Conservation (phyloP, 2,888 invertebrate genomes). For the Xanthia icteritia region DNA sequence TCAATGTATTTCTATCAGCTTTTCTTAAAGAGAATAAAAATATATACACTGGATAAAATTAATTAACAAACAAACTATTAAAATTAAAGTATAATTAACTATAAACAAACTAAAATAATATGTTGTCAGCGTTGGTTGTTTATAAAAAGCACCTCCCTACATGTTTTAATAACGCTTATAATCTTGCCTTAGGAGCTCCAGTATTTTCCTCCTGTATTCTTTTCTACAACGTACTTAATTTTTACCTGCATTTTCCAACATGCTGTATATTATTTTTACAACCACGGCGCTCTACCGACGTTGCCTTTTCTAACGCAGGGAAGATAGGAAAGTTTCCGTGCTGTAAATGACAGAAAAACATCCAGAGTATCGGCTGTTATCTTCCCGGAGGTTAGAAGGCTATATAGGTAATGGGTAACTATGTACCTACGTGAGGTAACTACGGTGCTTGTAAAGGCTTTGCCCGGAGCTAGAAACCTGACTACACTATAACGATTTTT, state of each 20-base stretch:
- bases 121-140: too few relatives aligned
- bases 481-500: constrained; percentile 19
- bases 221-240: background rate
- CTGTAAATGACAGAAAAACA: constrained; percentile 50
- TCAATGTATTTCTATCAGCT: background rate
- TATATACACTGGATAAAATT: too few relatives aligned
- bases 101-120: too few relatives aligned
- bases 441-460: constrained; percentile 7
- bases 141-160: background rate
- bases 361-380: constrained; percentile 29
- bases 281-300: constrained; percentile 9
- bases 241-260: constrained; percentile 24
- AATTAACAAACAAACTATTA: too few relatives aligned
- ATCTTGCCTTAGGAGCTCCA: constrained; percentile 2
- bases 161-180: constrained; percentile 7
- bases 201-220: constrained; percentile 11
- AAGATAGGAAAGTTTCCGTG: constrained; percentile 17
- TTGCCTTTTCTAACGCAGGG: constrained; percentile 22
- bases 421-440: constrained; percentile 13
- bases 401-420: constrained; percentile 25
- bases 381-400: constrained; percentile 6
- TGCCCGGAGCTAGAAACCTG: background rate
- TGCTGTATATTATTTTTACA: constrained; percentile 35
- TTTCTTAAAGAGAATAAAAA: too few relatives aligned
- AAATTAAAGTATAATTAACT: too few relatives aligned